These are phyloP conservation scores for Lanius ludovicianus DNA, from an alignment of 2,113 vertebrate species.

Conservation along the genomic window DNA sequence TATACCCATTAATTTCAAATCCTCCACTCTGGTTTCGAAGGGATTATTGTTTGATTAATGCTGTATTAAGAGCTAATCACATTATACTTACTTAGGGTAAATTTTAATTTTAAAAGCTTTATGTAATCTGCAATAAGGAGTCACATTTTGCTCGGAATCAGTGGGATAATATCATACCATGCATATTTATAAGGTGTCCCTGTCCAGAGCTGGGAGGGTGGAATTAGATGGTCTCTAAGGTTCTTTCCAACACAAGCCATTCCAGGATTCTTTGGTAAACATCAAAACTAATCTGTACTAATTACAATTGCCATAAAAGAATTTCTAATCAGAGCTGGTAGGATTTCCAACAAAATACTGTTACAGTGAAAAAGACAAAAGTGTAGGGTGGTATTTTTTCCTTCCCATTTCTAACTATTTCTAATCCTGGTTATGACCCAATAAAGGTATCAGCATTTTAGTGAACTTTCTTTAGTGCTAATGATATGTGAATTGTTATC, in stretches of 20 bases:
- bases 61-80: not conserved
- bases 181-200: not conserved
- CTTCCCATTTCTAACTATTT: not conserved
- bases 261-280: not conserved
- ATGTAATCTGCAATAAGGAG: not conserved
- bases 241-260: not conserved
- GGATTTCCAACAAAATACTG: not conserved
- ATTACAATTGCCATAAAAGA: not conserved
- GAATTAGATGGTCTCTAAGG: not conserved
- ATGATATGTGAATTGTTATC: not conserved
- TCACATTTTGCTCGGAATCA: not conserved
- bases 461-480: not conserved
- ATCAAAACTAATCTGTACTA: not conserved
- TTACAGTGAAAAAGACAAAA: not conserved
- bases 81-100: not conserved
- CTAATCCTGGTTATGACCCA: not conserved
- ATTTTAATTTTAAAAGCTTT: not conserved
- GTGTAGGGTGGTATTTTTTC: not conserved
- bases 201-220: not conserved
- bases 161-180: not conserved
- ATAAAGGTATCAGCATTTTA: not conserved
- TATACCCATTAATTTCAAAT: not conserved
- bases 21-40: not conserved
- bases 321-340: not conserved
- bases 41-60: conserved; percentile 1